Conservation (phyloP, 2,113 vertebrate genomes). For the Dipodomys merriami region DNA sequence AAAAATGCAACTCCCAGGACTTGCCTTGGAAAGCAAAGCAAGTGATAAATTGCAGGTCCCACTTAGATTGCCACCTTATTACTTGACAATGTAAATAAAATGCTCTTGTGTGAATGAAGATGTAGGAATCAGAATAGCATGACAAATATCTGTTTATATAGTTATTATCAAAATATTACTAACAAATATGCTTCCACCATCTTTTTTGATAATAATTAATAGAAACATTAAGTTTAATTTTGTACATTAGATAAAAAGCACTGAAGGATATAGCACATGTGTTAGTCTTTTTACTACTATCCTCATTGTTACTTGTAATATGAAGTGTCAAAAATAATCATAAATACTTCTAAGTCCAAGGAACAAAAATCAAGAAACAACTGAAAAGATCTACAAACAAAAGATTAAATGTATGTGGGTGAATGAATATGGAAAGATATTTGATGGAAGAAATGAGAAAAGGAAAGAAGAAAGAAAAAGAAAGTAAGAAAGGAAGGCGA, state of each 20-base stretch:
- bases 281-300: background rate
- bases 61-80: slow-evolving; percentile 70
- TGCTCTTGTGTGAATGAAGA: slow-evolving; percentile 72
- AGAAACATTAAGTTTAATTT: slow-evolving; percentile 57
- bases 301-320: background rate
- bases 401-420: background rate
- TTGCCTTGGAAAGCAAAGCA: slow-evolving; percentile 72
- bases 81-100: slow-evolving; percentile 78
- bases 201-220: slow-evolving; percentile 63
- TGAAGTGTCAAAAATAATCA: background rate
- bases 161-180: slow-evolving; percentile 74
- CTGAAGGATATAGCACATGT: background rate
- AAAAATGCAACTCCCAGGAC: slow-evolving; percentile 42
- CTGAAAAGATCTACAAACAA: background rate
- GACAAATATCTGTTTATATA: slow-evolving; percentile 73
- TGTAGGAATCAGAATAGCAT: slow-evolving; percentile 60
- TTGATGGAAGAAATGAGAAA: background rate
- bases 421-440: background rate
- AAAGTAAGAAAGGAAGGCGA: background rate
- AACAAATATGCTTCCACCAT: slow-evolving; percentile 73
- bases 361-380: background rate
- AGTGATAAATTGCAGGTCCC: slow-evolving; percentile 69
- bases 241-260: slow-evolving; percentile 63
- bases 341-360: background rate
- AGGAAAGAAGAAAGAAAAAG: background rate